Percentiles rank a stretch among this genome's conserved stretches.
phyloP scores from a whole-genome alignment of 2,888 invertebrate species.

The Rotaria socialis region DNA sequence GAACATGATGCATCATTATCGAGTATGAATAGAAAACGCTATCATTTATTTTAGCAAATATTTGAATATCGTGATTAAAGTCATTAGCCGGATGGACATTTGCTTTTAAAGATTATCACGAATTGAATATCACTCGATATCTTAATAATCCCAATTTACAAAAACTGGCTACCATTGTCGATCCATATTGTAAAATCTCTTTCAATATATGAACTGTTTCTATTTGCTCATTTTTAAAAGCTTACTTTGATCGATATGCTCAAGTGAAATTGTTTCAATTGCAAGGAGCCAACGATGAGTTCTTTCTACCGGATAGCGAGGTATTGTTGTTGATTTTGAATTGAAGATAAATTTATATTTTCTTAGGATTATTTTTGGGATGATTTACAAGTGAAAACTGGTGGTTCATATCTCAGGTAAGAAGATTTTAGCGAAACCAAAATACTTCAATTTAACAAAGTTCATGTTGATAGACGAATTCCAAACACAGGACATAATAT shows the following conservation, averaged over 20 bases:
- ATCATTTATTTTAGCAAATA: constrained; percentile 48
- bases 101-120: constrained; percentile 52
- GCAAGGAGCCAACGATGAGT: constrained; percentile 52
- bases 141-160: constrained; percentile 50
- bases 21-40: not conserved
- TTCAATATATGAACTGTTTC: not conserved
- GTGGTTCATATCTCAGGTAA: constrained; percentile 47
- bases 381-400: constrained; percentile 48
- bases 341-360: not conserved
- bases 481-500: not conserved
- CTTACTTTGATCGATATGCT: constrained; percentile 51
- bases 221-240: constrained; percentile 47
- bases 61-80: constrained; percentile 51
- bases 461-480: not conserved
- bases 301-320: constrained; percentile 53
- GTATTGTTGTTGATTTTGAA: not conserved
- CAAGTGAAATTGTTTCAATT: constrained; percentile 51
- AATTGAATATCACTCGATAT: constrained; percentile 50
- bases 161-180: constrained; percentile 51
- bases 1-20: constrained; percentile 13
- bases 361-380: constrained; percentile 48
- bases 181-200: constrained; percentile 49
- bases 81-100: constrained; percentile 54
- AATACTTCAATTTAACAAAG: not conserved
- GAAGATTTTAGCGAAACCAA: constrained; percentile 13